These are phyloP conservation scores for Epizoanthus scotinus DNA, from an alignment of 92 coral and sea anemone genomes.

Conservation along the genomic window DNA sequence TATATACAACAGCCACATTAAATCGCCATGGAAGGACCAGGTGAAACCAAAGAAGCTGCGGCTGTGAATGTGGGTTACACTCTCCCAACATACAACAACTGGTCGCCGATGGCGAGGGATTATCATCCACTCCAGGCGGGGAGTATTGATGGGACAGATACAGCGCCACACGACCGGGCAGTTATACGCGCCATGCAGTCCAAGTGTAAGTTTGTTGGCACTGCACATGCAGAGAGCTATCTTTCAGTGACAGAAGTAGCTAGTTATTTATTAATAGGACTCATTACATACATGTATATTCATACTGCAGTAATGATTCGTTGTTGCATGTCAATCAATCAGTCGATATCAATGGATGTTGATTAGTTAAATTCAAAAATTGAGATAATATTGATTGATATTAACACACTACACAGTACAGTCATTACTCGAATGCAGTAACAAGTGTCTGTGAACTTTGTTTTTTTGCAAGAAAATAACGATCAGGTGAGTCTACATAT, in stretches of 20 bases:
- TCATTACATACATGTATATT: too few relatives aligned
- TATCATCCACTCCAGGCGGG: constrained; percentile 99
- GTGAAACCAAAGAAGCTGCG: neutral
- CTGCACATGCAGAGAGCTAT: too few relatives aligned
- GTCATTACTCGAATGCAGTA: too few relatives aligned
- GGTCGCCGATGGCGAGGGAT: constrained; percentile 86
- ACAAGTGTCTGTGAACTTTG: too few relatives aligned
- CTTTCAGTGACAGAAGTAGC: too few relatives aligned
- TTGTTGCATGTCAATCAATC: neutral
- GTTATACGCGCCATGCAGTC: constrained; percentile 79
- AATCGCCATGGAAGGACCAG: too few relatives aligned
- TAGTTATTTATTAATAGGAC: too few relatives aligned
- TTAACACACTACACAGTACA: too few relatives aligned
- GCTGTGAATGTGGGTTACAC: constrained; percentile 54
- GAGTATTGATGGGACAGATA: constrained; percentile 96
- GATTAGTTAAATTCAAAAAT: neutral
- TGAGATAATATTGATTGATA: neutral
- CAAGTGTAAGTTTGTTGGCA: constrained; percentile 72
- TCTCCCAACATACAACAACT: constrained; percentile 81
- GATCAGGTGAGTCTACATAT: too few relatives aligned
- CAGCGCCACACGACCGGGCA: constrained; percentile 85
- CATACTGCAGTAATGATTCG: too few relatives aligned
- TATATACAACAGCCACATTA: too few relatives aligned
- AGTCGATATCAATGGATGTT: neutral
- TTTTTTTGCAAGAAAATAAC: too few relatives aligned